Base-by-base conservation (phyloP, 2,797 vertebrate species). In the Clangula hyemalis region DNA sequence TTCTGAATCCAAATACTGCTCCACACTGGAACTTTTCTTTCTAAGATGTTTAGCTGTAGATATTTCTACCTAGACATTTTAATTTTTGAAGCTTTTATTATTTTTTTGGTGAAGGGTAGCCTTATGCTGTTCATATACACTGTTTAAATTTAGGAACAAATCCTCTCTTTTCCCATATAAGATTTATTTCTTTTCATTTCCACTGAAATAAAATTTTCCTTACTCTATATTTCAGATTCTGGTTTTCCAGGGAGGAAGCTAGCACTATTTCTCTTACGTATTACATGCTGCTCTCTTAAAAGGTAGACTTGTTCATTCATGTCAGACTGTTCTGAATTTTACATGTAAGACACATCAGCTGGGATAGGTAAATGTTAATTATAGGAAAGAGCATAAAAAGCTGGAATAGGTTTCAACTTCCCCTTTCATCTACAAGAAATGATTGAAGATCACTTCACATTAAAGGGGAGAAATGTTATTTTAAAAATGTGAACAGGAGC, bases 301-400 rank as follows among this genome's bases (percentile, higher is more conserved):
- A 94, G 38, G 70, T 75, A 39, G 57, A n/a, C 32, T 92, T 74
- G 64, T 94, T 93, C 78, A 45, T 92, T 94, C 5, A 36, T 79
- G 69, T 90, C 74, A 94, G 89, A 21, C 43, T 64, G 13, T 61
- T 94, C 61, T 83, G 66, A 68, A 71, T 94, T 95, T 78, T 85
- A 61, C 87, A 70, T 47, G 80, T 58, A 27, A 82, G 73, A 68
- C 17, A n/a, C 0, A 1, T 92, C 82, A 95, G n/a, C 69, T 84
- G 91, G 86, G 41, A 78, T 61, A 95, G 87, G 88, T 92, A 95
- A 94, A 92, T 90, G 79, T 83, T 94, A 95, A 94, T 93, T 87
- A 74, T 64, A 92, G 85, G 91, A 91, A 90, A 85, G 43, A 70
- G 74, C 80, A 73, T 83, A 36, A 94, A 95, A 94, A 60, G 21